phyloP scores from a whole-genome alignment of 2,888 invertebrate species.

The Diarsia rubi region DNA sequence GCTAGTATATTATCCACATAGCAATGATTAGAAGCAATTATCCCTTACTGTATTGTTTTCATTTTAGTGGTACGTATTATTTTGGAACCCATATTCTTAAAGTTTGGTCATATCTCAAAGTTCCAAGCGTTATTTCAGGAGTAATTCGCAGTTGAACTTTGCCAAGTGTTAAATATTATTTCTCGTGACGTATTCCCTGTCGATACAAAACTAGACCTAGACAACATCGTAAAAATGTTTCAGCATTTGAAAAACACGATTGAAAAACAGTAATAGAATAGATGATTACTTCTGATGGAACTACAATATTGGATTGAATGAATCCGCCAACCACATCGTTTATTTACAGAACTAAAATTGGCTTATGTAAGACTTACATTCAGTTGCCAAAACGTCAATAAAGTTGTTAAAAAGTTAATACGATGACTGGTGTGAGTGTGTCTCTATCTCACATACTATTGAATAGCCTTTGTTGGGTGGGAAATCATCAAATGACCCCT shows the following conservation, averaged over 20 bases:
- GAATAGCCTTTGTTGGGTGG: no score
- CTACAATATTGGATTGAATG: not conserved
- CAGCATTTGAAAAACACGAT: constrained; percentile 16
- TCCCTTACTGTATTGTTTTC: no score
- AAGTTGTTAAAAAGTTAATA: not conserved
- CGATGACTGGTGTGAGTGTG: not conserved
- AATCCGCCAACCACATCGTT: not conserved
- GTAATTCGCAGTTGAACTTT: no score
- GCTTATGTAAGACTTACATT: not conserved
- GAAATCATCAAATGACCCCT: no score
- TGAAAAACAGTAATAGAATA: constrained; percentile 11
- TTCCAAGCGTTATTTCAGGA: no score
- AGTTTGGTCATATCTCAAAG: no score
- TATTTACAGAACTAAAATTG: constrained; percentile 12
- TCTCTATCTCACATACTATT: no score
- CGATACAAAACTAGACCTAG: not conserved
- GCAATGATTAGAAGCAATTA: no score
- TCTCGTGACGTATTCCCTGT: not conserved
- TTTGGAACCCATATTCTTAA: no score
- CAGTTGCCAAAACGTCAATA: not conserved
- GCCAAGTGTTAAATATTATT: no score
- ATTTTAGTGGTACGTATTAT: no score
- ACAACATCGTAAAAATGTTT: constrained; percentile 13
- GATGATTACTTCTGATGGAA: not conserved
- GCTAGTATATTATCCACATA: no score